These are phyloP conservation scores for Danio kyathit DNA, from an alignment of 2,797 vertebrate species.

Conservation along the genomic window DNA sequence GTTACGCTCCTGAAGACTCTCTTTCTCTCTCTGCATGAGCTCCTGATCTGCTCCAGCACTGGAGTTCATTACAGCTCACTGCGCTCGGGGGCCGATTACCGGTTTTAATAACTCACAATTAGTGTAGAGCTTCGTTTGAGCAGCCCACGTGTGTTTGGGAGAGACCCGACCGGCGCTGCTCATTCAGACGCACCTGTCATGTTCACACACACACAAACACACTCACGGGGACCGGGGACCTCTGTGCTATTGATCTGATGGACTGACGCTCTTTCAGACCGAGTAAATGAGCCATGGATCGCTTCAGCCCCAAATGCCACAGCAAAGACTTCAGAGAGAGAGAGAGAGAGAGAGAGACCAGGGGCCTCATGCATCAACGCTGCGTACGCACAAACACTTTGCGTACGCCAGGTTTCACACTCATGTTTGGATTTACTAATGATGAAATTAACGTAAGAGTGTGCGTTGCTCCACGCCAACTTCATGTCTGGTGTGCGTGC, in stretches of 20 bases:
- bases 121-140: conserved; percentile 58
- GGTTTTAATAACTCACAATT: conserved; percentile 69
- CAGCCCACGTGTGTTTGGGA: conserved; percentile 62
- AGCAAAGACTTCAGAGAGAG: conserved; percentile 40
- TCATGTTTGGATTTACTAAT: too few species aligned
- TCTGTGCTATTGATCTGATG: conserved; percentile 38
- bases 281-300: conserved; percentile 37
- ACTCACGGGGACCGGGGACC: conserved; percentile 9
- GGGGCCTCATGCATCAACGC: too few species aligned
- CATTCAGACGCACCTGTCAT: too few species aligned
- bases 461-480: too few species aligned
- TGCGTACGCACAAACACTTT: too few species aligned
- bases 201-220: neutral
- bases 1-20: conserved; percentile 19
- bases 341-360: too few species aligned
- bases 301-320: conserved; percentile 46
- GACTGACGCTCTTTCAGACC: conserved; percentile 12
- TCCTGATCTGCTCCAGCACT: conserved; percentile 47
- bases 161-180: conserved; percentile 46
- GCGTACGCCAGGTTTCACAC: too few species aligned
- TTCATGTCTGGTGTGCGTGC: too few species aligned
- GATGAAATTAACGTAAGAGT: too few species aligned
- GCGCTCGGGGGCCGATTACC: conserved; percentile 63
- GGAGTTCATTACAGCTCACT: conserved; percentile 66
- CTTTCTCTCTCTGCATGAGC: conserved; percentile 46